Conservation (phyloP, 1,140 invertebrate genomes). For the Sweltsa coloradensis region DNA sequence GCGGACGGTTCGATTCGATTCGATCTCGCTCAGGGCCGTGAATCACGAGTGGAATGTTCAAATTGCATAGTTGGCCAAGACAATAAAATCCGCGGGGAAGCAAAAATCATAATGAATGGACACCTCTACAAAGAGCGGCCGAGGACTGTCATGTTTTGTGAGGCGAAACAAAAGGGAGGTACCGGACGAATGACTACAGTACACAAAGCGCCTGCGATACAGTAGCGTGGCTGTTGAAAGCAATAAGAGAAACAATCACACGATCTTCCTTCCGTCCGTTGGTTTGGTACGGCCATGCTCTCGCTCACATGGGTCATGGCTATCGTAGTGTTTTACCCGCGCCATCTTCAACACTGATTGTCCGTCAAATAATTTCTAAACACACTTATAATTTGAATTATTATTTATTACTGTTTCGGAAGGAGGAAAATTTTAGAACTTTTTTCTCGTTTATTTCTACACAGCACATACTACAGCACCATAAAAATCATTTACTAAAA, state of each 20-base stretch:
- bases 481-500: too few relatives aligned
- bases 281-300: not conserved
- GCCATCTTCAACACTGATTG: too few relatives aligned
- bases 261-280: not conserved
- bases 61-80: slow-evolving; percentile 8
- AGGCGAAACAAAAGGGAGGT: slow-evolving; percentile 5
- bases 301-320: not conserved
- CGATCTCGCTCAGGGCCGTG: too few relatives aligned
- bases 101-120: slow-evolving; percentile 9
- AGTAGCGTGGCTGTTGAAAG: not conserved
- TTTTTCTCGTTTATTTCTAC: too few relatives aligned
- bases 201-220: slow-evolving; percentile 9
- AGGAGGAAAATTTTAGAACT: too few relatives aligned
- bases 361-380: not conserved
- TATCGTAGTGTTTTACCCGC: not conserved
- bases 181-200: slow-evolving; percentile 2
- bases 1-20: too few relatives aligned
- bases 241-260: too few relatives aligned
- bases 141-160: slow-evolving; percentile 9
- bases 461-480: too few relatives aligned
- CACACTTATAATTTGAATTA: too few relatives aligned
- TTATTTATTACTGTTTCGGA: too few relatives aligned
- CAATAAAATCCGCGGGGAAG: slow-evolving; percentile 8
- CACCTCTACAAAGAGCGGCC: slow-evolving; percentile 6
- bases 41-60: slow-evolving; percentile 9